phyloP scores from a whole-genome alignment of 2,113 vertebrate species.

The Nestor notabilis region DNA sequence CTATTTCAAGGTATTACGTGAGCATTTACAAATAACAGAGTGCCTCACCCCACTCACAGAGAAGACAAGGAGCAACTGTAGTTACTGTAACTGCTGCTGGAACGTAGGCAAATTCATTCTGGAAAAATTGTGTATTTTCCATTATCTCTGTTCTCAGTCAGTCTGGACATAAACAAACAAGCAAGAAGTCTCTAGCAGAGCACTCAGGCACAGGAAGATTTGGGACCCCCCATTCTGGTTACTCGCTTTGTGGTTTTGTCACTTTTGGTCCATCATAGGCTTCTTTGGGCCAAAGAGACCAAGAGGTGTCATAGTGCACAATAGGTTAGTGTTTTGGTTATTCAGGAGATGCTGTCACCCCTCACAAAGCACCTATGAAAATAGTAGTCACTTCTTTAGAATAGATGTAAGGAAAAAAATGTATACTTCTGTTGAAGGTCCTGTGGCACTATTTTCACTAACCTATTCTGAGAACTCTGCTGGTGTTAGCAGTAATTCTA shows the following conservation, averaged over 20 bases:
- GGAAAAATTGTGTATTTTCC: background rate
- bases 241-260: background rate
- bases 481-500: background rate
- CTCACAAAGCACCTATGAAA: background rate
- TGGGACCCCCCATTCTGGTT: background rate
- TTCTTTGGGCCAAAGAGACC: background rate
- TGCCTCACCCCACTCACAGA: background rate
- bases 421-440: background rate
- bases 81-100: background rate
- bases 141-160: background rate
- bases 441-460: background rate
- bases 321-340: background rate
- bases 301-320: background rate
- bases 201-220: background rate
- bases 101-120: background rate
- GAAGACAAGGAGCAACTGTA: background rate
- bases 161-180: background rate
- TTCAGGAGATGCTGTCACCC: background rate
- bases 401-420: background rate
- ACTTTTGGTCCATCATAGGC: background rate
- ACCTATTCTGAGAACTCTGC: background rate
- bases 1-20: constrained; percentile 1
- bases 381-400: background rate
- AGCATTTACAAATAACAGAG: background rate
- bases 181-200: background rate